phyloP scores from a whole-genome alignment of 2,888 invertebrate genomes.

The Odontocolon sp. region DNA sequence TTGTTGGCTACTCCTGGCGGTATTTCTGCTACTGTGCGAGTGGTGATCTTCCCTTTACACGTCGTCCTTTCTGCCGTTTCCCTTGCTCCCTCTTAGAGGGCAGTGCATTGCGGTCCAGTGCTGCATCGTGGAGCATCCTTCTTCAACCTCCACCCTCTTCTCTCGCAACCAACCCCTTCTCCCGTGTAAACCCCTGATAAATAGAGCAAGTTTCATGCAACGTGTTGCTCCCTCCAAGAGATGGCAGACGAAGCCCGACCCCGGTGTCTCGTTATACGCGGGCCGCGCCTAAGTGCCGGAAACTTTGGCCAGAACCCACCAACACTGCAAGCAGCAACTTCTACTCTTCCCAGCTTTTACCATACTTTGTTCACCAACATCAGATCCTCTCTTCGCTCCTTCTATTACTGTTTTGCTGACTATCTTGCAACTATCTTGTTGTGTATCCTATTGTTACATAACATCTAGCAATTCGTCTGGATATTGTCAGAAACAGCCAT shows the following conservation, averaged over 20 bases:
- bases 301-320: constrained; percentile 58
- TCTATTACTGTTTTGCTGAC: no score
- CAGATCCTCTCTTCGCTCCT: neutral
- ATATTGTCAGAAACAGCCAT: no score
- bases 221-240: constrained; percentile 62
- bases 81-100: neutral
- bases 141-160: constrained; percentile 3
- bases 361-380: neutral
- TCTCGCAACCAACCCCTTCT: constrained; percentile 3
- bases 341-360: neutral
- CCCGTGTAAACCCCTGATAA: constrained; percentile 58
- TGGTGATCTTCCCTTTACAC: neutral
- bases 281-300: constrained; percentile 54
- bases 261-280: constrained; percentile 49
- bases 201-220: constrained; percentile 64
- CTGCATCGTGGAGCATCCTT: neutral
- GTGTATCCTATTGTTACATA: no score
- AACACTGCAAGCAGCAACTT: constrained; percentile 37
- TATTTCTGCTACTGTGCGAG: neutral
- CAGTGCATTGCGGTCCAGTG: neutral
- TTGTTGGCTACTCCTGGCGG: neutral
- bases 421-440: no score
- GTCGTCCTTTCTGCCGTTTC: neutral
- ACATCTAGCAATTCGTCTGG: no score
- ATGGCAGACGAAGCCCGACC: constrained; percentile 22